phyloP scores from a whole-genome alignment of 1,140 invertebrate genomes.

The Zaprionus capensis region DNA sequence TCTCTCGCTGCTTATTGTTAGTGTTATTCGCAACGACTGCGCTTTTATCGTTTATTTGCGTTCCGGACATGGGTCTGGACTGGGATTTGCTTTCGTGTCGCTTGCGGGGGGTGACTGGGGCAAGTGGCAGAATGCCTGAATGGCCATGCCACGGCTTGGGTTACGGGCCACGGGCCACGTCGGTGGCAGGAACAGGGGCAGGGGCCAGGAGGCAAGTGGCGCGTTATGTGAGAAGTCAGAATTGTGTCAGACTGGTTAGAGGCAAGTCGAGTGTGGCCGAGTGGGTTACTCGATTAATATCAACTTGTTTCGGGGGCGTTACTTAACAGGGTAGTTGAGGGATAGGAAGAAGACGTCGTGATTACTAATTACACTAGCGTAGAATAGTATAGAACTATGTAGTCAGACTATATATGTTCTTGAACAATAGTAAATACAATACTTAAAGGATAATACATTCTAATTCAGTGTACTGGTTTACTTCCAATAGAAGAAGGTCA shows the following conservation, averaged over 20 bases:
- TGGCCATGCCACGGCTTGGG: conserved; percentile 3
- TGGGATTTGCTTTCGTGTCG: conserved; percentile 47
- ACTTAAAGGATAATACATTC: too few species aligned
- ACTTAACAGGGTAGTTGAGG: not conserved
- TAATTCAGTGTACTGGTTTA: too few species aligned
- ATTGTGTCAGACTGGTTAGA: conserved; percentile 42
- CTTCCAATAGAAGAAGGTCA: not conserved
- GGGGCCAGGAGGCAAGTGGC: conserved; percentile 21
- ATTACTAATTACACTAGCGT: not conserved
- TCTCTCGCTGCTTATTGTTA: conserved; percentile 76
- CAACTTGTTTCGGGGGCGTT: conserved; percentile 4
- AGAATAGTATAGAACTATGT: not conserved
- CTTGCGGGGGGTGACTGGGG: conserved; percentile 35
- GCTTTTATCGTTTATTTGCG: conserved; percentile 82
- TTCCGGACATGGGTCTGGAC: conserved; percentile 50
- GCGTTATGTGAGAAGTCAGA: conserved; percentile 42
- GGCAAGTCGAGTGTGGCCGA: conserved; percentile 15
- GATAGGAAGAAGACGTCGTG: not conserved
- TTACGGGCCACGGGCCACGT: not conserved
- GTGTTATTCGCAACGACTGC: conserved; percentile 77
- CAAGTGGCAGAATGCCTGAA: conserved; percentile 38
- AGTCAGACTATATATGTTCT: not conserved
- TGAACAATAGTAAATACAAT: not conserved
- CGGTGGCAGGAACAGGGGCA: not conserved
- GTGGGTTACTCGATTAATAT: conserved; percentile 33